A percentile compares a stretch with the other conserved stretches of the same genome.
These are phyloP conservation scores for Ophion costatus DNA, from an alignment of 2,888 invertebrate genomes.

Conservation along the genomic window DNA sequence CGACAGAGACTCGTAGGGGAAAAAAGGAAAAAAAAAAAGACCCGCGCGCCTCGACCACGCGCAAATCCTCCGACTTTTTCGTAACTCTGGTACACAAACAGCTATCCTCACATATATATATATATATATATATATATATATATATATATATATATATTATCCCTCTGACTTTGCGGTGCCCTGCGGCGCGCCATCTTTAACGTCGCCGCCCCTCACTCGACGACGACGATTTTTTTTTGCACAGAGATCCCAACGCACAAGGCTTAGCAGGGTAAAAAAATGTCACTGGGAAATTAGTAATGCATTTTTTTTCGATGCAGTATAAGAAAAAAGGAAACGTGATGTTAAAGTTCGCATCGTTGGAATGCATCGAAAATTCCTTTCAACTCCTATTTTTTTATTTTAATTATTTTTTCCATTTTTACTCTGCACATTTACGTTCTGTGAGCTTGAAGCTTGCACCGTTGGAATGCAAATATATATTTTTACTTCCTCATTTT, in stretches of 20 bases:
- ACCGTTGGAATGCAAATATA: too few species aligned
- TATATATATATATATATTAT: not conserved
- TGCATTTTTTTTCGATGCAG: too few species aligned
- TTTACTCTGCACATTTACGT: too few species aligned
- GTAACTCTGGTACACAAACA: constrained; percentile 13
- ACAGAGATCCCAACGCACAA: not conserved
- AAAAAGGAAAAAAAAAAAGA: constrained; percentile 13
- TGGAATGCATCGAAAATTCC: too few species aligned
- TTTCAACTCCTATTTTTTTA: too few species aligned
- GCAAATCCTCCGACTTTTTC: constrained; percentile 62
- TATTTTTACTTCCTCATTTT: too few species aligned
- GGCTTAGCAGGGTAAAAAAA: not conserved
- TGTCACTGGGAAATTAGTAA: not conserved
- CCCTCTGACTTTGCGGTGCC: constrained; percentile 41
- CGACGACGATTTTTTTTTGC: constrained; percentile 15
- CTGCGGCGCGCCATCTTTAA: constrained; percentile 65
- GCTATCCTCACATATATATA: not conserved
- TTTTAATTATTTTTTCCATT: too few species aligned
- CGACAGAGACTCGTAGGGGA: constrained; percentile 24
- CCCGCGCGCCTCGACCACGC: constrained; percentile 56
- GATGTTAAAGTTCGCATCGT: too few species aligned
- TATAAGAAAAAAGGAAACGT: too few species aligned
- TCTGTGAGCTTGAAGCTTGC: too few species aligned
- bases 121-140: constrained; percentile 10
- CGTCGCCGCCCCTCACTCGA: constrained; percentile 58